A percentile compares a stretch with the other conserved stretches of the same genome.
Conservation (phyloP, 1,140 invertebrate genomes). For the Drosophila miranda region DNA sequence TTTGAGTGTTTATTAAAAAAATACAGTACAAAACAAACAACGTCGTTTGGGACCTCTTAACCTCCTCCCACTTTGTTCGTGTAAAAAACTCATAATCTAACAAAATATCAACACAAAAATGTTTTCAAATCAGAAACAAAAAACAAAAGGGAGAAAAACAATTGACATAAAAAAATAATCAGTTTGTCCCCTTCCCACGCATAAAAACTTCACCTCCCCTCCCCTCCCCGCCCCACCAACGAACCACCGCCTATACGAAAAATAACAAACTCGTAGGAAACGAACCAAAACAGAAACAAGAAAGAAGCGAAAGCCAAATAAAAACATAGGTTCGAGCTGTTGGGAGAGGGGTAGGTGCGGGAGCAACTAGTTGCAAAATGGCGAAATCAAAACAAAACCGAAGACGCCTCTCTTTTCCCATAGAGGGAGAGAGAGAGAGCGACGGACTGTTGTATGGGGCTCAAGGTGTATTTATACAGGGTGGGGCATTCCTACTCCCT, state of each 20-base stretch:
- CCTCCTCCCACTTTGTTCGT: no score
- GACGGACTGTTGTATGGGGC: no score
- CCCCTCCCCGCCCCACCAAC: not conserved
- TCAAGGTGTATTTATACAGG: no score
- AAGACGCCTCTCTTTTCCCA: slow-evolving; percentile 38
- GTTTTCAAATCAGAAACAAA: slow-evolving; percentile 29
- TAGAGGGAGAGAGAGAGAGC: slow-evolving; percentile 1
- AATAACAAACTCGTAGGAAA: slow-evolving; percentile 9
- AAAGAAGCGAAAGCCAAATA: slow-evolving; percentile 32
- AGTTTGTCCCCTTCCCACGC: slow-evolving; percentile 21
- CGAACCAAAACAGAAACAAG: slow-evolving; percentile 34
- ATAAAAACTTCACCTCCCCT: not conserved
- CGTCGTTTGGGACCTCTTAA: no score
- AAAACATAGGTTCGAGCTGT: slow-evolving; percentile 9
- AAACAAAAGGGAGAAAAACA: slow-evolving; percentile 30
- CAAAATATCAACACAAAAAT: slow-evolving; percentile 33
- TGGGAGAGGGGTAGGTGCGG: no score
- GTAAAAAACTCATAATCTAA: not conserved
- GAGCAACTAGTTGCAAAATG: slow-evolving; percentile 65
- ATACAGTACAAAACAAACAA: no score
- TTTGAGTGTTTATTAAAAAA: no score
- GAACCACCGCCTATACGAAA: not conserved
- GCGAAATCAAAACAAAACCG: slow-evolving; percentile 67
- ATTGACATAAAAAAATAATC: slow-evolving; percentile 19
- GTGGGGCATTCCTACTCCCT: no score